Evolutionary conservation across 2,888 invertebrate genomes (phyloP).

Genomic region (Amiota mariae): DNA sequence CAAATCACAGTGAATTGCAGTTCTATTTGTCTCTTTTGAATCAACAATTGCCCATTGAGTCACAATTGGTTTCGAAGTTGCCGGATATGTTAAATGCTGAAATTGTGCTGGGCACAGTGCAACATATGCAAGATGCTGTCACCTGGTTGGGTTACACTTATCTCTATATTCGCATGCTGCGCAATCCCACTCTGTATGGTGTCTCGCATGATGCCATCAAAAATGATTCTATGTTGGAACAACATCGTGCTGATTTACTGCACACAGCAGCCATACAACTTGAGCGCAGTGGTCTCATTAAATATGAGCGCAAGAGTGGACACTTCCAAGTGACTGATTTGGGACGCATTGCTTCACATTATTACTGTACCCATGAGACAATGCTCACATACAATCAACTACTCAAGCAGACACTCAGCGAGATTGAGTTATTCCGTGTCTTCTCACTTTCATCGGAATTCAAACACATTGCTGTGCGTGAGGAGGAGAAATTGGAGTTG

Average conservation of each 20-base stretch:
- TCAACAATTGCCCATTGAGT: conserved; percentile 98
- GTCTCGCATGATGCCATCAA: conserved; percentile 85
- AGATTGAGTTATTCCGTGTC: conserved; percentile 98
- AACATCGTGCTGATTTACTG: conserved; percentile 93
- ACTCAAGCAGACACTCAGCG: conserved; percentile 95
- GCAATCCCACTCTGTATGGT: conserved; percentile 91
- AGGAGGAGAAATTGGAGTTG: conserved; percentile 97
- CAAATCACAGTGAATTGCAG: conserved; percentile 98
- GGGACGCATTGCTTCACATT: conserved; percentile 98
- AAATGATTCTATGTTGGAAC: conserved; percentile 89
- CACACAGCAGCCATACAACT: conserved; percentile 94
- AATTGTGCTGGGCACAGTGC: conserved; percentile 94
- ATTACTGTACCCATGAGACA: conserved; percentile 97
- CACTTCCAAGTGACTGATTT: conserved; percentile 92
- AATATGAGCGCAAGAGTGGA: conserved; percentile 96
- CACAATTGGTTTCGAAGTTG: conserved; percentile 92
- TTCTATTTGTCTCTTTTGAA: conserved; percentile 98
- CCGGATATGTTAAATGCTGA: conserved; percentile 99
- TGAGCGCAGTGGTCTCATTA: conserved; percentile 94
- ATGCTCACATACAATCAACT: conserved; percentile 98
- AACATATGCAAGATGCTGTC: conserved; percentile 89
- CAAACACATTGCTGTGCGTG: conserved; percentile 91
- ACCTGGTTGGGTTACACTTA: conserved; percentile 97
- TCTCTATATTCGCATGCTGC: conserved; percentile 94
- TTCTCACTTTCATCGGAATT: conserved; percentile 99